Base-by-base conservation (phyloP, 2,888 invertebrate genomes). In the Argyra leucocephala region DNA sequence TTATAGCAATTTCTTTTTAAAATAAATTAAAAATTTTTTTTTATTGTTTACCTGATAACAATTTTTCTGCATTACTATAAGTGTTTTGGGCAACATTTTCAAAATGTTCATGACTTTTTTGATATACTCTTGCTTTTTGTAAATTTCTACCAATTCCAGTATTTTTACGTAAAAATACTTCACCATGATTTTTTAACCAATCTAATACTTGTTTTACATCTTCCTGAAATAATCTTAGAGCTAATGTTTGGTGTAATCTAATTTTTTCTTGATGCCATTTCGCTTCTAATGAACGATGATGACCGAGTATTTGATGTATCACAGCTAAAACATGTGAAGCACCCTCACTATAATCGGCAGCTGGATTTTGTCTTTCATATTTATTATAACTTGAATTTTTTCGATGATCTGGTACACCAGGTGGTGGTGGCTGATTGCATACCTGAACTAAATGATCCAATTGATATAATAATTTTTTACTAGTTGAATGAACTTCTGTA, bases 71-170 rank as follows among this genome's bases (percentile, higher is more conserved):
- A 82, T 98, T 98, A 66, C 96, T 96, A 76, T 98, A 97, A 2
- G 98, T 98, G 76, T 98, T 98, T 88, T 96, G 83, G 62, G 96
- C 96, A 68, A 98, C 97, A 80, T 94, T 95, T 83, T 98, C 97
- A 78, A 98, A 98, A 81, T 97, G 96, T 80, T 96, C 95, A 77
- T 98, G 97, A 78, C 96, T 96, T 81, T 96, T 96, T 81, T 97
- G 96, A 78, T 97, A 93, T 10, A 95, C 93, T 72, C 93, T 86
- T 60, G 97, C 94, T 80, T 96, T 93, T 78, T 94, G 93, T 72
- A 97, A 83, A 82, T 95, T 96, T 72, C 95, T 86, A 66, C 97
- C 97, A 69, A 97, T 93, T 62, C 96, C 95, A n/a, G 93, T 93
- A 79, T 97, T 97, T 78, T 97, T 97, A 73, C 93, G 86, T 64